A percentile compares a stretch with the other conserved stretches of the same genome.
phyloP scores from a whole-genome alignment of 2,888 invertebrate species.

The Caenorhabditis sp. region DNA sequence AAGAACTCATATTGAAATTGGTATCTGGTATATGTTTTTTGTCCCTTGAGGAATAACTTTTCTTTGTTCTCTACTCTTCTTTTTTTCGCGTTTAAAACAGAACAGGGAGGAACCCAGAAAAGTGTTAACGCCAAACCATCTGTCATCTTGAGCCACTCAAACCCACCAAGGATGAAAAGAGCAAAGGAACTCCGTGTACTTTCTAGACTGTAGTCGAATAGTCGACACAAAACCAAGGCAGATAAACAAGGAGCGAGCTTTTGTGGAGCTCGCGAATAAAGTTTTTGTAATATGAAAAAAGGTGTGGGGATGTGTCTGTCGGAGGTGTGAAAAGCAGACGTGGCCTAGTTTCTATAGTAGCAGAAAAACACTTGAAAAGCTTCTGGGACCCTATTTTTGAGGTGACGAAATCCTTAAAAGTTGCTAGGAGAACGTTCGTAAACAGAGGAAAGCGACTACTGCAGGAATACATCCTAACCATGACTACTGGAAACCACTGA shows the following conservation, averaged over 20 bases:
- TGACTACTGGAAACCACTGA: neutral
- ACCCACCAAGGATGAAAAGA: conserved; percentile 17
- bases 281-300: neutral
- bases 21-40: conserved; percentile 35
- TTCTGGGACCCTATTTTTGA: conserved; percentile 7
- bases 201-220: neutral
- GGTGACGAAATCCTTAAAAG: neutral
- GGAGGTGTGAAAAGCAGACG: conserved; percentile 16
- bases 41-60: conserved; percentile 40
- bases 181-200: conserved; percentile 26
- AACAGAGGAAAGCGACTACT: neutral
- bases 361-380: conserved; percentile 10
- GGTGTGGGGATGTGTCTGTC: neutral
- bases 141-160: conserved; percentile 32
- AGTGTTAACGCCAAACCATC: conserved; percentile 20
- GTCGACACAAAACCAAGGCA: conserved; percentile 11
- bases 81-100: neutral
- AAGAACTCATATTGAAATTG: conserved; percentile 33
- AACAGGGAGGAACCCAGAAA: neutral
- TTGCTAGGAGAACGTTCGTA: conserved; percentile 13
- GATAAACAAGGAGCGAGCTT: conserved; percentile 9
- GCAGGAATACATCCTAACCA: neutral
- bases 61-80: conserved; percentile 17
- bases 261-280: neutral
- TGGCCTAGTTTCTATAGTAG: conserved; percentile 32